A percentile compares a stretch with the other conserved stretches of the same genome.
phyloP scores from a whole-genome alignment of 2,113 vertebrate genomes.

The Pipa parva region DNA sequence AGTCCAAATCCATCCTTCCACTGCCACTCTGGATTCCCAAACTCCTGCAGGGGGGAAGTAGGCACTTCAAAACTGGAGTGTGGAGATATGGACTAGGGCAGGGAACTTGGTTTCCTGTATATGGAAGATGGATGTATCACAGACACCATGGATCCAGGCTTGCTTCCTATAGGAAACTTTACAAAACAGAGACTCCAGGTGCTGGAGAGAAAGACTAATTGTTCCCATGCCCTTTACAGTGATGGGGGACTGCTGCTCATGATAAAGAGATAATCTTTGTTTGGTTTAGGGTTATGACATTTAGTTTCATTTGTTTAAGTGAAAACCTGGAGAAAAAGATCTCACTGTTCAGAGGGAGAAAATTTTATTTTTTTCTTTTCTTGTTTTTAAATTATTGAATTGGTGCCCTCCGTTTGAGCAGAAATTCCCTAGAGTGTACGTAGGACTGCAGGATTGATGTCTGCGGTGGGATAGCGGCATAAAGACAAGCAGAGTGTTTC shows the following conservation, averaged over 20 bases:
- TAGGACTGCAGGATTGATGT: conserved; percentile 11
- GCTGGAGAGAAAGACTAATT: conserved; percentile 17
- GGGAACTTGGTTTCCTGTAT: conserved; percentile 36
- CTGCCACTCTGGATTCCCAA: conserved; percentile 54
- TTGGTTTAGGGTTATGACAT: conserved; percentile 35
- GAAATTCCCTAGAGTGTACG: background rate
- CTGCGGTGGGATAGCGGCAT: conserved; percentile 4
- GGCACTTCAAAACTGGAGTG: conserved; percentile 37
- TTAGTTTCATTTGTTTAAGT: conserved; percentile 18
- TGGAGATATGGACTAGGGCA: conserved; percentile 45
- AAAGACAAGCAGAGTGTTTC: conserved; percentile 13
- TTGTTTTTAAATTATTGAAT: conserved; percentile 37
- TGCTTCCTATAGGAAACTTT: background rate
- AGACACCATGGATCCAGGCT: background rate
- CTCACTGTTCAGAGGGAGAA: conserved; percentile 9
- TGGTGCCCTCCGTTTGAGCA: conserved; percentile 22
- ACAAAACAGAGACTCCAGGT: conserved; percentile 28
- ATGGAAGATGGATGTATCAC: conserved; percentile 28
- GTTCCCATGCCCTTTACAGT: conserved; percentile 25
- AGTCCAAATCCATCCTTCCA: conserved; percentile 66
- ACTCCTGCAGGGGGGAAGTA: conserved; percentile 64
- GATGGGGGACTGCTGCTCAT: conserved; percentile 28
- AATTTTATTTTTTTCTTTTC: conserved; percentile 2
- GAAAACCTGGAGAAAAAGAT: conserved; percentile 21
- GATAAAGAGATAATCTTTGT: conserved; percentile 16